Conservation (phyloP, 2,113 vertebrate genomes). For the Rhipidura dahli region DNA sequence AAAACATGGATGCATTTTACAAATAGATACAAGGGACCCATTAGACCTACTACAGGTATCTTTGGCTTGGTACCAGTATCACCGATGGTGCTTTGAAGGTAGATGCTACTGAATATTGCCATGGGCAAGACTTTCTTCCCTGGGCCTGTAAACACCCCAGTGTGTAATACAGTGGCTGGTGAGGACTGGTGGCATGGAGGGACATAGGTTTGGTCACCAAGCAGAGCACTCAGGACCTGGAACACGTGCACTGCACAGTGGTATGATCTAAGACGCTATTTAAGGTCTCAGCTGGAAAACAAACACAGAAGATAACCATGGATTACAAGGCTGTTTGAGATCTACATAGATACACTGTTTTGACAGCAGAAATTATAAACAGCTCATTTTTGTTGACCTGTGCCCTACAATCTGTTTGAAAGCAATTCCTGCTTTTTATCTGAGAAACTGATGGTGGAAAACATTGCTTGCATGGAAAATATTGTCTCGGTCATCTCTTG, state of each 20-base stretch:
- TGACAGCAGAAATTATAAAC: conserved; percentile 45
- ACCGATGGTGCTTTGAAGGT: not conserved
- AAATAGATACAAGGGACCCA: not conserved
- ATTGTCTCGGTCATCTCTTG: not conserved
- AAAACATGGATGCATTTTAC: not conserved
- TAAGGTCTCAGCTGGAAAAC: conserved; percentile 14
- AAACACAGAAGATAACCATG: not conserved
- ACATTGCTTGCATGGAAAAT: conserved; percentile 39
- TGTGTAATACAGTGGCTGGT: not conserved
- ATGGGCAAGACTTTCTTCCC: not conserved
- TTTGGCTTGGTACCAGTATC: not conserved
- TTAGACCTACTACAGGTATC: not conserved
- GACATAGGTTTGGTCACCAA: not conserved
- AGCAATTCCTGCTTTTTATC: conserved; percentile 29
- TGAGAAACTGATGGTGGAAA: not conserved
- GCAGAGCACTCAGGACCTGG: not conserved
- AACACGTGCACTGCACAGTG: not conserved
- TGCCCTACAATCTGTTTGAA: conserved; percentile 22
- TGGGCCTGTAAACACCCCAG: not conserved
- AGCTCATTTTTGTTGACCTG: conserved; percentile 39
- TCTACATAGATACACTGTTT: not conserved
- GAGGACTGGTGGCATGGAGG: not conserved
- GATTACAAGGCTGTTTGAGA: not conserved
- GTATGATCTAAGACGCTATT: not conserved
- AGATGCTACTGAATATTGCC: not conserved